These are phyloP conservation scores for Sebastes itinus DNA, from an alignment of 2,797 vertebrate genomes.

Conservation along the genomic window DNA sequence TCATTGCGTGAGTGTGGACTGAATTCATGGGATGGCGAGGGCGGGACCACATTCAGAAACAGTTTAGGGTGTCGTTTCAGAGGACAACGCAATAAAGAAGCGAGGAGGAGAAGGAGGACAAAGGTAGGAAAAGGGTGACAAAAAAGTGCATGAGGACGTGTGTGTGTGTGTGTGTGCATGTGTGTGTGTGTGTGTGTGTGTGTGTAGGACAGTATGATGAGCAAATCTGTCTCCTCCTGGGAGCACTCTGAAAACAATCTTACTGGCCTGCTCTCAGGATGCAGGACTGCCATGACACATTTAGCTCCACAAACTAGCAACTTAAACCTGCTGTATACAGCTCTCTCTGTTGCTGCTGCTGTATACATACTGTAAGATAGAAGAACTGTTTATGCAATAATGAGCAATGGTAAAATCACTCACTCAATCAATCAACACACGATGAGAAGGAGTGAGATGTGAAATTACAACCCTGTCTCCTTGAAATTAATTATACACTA, in stretches of 20 bases:
- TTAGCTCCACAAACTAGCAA: slow-evolving; percentile 9
- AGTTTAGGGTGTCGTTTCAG: background rate
- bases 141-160: background rate
- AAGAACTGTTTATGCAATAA: background rate
- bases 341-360: slow-evolving; percentile 1
- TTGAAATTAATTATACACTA: background rate
- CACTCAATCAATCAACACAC: background rate
- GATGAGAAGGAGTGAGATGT: slow-evolving; percentile 9
- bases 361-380: background rate
- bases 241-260: slow-evolving; percentile 18
- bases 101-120: background rate
- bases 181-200: background rate
- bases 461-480: background rate
- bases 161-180: background rate
- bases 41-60: background rate
- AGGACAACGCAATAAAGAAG: background rate
- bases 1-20: background rate
- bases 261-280: slow-evolving; percentile 8
- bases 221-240: slow-evolving; percentile 13
- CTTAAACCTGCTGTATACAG: background rate
- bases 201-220: background rate
- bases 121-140: background rate
- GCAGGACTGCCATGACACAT: slow-evolving; percentile 26
- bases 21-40: slow-evolving; percentile 2
- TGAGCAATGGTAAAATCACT: background rate